These are phyloP conservation scores for Drosophila kurseongensis DNA, from an alignment of 1,140 invertebrate species.

Conservation along the genomic window DNA sequence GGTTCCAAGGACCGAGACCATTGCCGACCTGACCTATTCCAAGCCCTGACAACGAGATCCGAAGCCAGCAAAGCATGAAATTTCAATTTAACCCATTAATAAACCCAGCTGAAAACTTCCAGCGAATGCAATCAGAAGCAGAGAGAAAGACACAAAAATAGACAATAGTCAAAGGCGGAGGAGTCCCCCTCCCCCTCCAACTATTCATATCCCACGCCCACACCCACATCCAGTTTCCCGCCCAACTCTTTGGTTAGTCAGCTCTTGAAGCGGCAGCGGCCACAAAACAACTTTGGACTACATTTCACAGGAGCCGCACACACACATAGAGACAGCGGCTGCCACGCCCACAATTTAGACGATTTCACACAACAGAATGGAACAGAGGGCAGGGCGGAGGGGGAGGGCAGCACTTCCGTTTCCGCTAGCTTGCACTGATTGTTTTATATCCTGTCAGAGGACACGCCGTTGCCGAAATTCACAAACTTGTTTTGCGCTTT, in stretches of 20 bases:
- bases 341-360: conserved; percentile 72
- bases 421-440: conserved; percentile 84
- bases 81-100: conserved; percentile 81
- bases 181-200: conserved; percentile 4
- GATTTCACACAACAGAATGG: conserved; percentile 57
- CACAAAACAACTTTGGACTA: conserved; percentile 68
- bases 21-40: conserved; percentile 26
- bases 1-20: conserved; percentile 7
- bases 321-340: conserved; percentile 1
- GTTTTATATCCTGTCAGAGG: conserved; percentile 84
- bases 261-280: conserved; percentile 36
- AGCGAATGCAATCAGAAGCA: conserved; percentile 55
- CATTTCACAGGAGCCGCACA: conserved; percentile 57
- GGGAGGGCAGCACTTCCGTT: conserved; percentile 69
- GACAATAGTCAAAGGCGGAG: conserved; percentile 38
- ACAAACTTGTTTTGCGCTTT: conserved; percentile 78
- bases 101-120: conserved; percentile 56
- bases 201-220: conserved; percentile 32
- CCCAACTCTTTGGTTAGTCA: conserved; percentile 43
- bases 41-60: conserved; percentile 26
- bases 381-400: background rate
- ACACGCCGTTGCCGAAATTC: conserved; percentile 68
- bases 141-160: conserved; percentile 54
- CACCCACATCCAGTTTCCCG: background rate
- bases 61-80: conserved; percentile 63